phyloP scores from a whole-genome alignment of 1,140 invertebrate species.

The Trachymyrmex cornetzi region DNA sequence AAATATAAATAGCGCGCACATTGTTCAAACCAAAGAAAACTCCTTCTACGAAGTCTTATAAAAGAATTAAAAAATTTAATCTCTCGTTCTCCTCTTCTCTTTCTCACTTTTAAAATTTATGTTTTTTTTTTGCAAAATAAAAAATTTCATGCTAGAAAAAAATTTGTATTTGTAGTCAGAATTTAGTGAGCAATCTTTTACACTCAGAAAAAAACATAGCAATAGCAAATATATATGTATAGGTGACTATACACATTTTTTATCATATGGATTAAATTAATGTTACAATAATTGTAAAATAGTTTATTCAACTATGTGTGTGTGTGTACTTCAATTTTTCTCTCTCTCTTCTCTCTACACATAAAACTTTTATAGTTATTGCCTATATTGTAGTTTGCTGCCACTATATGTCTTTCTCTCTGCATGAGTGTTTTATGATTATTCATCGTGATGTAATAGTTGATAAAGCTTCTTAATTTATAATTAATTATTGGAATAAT shows the following conservation, averaged over 20 bases:
- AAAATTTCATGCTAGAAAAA: slow-evolving; percentile 13
- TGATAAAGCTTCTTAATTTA: not conserved
- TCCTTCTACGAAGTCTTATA: not conserved
- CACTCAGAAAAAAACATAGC: too few species aligned
- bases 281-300: too few species aligned
- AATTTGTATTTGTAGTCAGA: not conserved
- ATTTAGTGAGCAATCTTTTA: slow-evolving; percentile 19
- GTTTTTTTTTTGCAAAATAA: not conserved
- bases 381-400: too few species aligned
- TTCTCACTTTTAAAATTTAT: too few species aligned
- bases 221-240: too few species aligned
- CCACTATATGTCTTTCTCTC: too few species aligned
- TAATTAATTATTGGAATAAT: not conserved
- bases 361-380: too few species aligned
- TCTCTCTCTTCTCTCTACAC: too few species aligned
- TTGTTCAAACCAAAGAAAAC: not conserved
- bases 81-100: not conserved
- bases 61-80: slow-evolving; percentile 29
- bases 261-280: too few species aligned
- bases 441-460: not conserved
- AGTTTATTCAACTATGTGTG: too few species aligned
- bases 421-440: not conserved
- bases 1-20: not conserved
- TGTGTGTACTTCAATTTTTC: too few species aligned
- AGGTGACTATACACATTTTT: too few species aligned